Evolutionary conservation across 2,888 invertebrate genomes (phyloP).

Genomic region (Lasioglossum marginatum): DNA sequence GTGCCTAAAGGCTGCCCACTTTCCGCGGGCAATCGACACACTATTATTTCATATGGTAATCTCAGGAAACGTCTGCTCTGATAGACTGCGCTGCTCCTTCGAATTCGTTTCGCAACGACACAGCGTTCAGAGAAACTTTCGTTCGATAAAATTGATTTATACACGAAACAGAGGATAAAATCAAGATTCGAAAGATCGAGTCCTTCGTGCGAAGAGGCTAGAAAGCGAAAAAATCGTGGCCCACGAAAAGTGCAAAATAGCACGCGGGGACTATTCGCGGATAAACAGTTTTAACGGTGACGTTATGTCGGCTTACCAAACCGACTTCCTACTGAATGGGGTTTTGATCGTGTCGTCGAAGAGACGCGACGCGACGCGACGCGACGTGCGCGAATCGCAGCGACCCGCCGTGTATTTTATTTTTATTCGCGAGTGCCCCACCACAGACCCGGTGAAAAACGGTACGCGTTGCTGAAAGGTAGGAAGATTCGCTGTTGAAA

Average conservation of each 20-base stretch:
- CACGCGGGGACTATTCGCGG: background rate
- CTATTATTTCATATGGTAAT: conserved; percentile 57
- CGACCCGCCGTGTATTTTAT: conserved; percentile 53
- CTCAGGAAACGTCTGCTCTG: conserved; percentile 57
- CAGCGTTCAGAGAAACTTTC: background rate
- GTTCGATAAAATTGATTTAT: background rate
- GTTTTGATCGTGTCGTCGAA: conserved; percentile 34
- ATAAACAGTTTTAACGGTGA: conserved; percentile 20
- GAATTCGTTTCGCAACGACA: background rate
- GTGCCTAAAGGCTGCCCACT: conserved; percentile 59
- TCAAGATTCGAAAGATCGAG: background rate
- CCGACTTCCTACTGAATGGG: conserved; percentile 13
- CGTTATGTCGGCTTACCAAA: conserved; percentile 18
- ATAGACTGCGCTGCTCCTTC: background rate
- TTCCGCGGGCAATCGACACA: conserved; percentile 55
- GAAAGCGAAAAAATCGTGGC: background rate
- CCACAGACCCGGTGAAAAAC: conserved; percentile 8
- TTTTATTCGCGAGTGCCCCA: conserved; percentile 41
- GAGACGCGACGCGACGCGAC: conserved; percentile 19
- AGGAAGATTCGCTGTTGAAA: conserved; percentile 40
- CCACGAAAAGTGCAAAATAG: background rate
- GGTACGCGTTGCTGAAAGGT: conserved; percentile 32
- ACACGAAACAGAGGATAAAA: too few species aligned
- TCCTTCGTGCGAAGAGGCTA: background rate
- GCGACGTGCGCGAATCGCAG: background rate